These are phyloP conservation scores for Coecobrya sp. DNA, from an alignment of 2,888 invertebrate species.

Conservation along the genomic window DNA sequence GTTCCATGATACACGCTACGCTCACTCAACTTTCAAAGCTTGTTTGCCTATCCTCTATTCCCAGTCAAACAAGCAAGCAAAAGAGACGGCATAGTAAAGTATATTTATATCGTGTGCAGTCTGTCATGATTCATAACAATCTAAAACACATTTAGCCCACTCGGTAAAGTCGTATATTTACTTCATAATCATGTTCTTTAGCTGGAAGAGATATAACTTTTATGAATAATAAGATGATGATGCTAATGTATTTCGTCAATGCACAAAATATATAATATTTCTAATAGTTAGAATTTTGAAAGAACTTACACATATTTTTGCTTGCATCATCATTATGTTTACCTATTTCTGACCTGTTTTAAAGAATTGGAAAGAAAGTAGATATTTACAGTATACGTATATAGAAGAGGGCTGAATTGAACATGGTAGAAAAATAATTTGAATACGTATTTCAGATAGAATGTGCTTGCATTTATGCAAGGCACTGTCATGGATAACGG, in stretches of 20 bases:
- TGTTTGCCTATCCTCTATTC: neutral
- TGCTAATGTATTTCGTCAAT: constrained; percentile 52
- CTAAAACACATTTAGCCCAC: constrained; percentile 85
- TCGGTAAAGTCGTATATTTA: constrained; percentile 63
- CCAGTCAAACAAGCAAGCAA: neutral
- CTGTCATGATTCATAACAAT: constrained; percentile 84
- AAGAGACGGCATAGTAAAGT: neutral
- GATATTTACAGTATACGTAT: neutral
- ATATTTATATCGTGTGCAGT: constrained; percentile 45
- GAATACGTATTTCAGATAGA: too few species aligned
- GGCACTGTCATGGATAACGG: neutral
- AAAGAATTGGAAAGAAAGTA: neutral
- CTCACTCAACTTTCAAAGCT: neutral
- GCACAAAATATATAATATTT: too few species aligned
- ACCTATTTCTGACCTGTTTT: neutral
- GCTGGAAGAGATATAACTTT: constrained; percentile 47
- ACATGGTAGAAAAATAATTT: too few species aligned
- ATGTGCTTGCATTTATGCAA: neutral
- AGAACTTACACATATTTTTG: neutral
- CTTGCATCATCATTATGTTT: constrained; percentile 15
- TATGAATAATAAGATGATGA: constrained; percentile 13
- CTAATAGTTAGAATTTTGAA: neutral
- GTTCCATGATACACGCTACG: neutral
- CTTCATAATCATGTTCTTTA: constrained; percentile 61
- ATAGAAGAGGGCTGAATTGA: neutral